Evolutionary conservation across 2,113 vertebrate species (phyloP).

Genomic region (Sturnus vulgaris): DNA sequence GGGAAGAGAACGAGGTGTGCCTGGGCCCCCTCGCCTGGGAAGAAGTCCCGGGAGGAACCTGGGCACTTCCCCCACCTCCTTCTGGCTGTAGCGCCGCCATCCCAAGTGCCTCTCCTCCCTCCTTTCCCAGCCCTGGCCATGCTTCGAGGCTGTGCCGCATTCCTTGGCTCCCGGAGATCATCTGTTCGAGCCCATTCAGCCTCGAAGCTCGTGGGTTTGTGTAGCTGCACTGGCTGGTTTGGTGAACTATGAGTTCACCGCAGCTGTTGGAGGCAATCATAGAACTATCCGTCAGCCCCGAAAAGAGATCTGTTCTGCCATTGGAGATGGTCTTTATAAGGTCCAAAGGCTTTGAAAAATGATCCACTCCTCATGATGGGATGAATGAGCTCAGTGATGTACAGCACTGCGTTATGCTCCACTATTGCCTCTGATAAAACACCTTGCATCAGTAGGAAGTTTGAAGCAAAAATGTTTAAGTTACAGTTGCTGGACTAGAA

Average conservation of each 20-base stretch:
- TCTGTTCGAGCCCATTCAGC: not conserved
- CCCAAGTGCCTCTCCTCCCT: accelerated
- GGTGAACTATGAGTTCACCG: accelerated
- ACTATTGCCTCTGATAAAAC: accelerated
- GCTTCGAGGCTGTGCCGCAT: too few species aligned
- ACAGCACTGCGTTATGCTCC: accelerated
- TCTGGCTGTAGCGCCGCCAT: accelerated
- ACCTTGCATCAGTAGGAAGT: not conserved
- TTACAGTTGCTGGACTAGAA: not conserved
- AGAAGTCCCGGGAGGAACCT: not conserved
- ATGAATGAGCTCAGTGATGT: not conserved
- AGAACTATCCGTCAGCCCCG: too few species aligned
- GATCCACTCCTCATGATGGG: accelerated
- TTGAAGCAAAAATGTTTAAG: not conserved
- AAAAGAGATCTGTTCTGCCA: too few species aligned
- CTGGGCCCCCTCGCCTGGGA: not conserved
- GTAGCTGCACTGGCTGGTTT: not conserved
- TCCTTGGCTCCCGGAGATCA: not conserved
- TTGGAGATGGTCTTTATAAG: not conserved
- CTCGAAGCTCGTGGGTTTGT: not conserved
- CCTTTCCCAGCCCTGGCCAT: accelerated
- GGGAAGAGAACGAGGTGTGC: not conserved
- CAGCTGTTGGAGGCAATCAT: accelerated
- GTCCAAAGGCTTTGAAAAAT: not conserved
- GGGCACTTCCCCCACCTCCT: accelerated